phyloP scores from a whole-genome alignment of 2,797 vertebrate species.

The Stomatorhinus walkeri region DNA sequence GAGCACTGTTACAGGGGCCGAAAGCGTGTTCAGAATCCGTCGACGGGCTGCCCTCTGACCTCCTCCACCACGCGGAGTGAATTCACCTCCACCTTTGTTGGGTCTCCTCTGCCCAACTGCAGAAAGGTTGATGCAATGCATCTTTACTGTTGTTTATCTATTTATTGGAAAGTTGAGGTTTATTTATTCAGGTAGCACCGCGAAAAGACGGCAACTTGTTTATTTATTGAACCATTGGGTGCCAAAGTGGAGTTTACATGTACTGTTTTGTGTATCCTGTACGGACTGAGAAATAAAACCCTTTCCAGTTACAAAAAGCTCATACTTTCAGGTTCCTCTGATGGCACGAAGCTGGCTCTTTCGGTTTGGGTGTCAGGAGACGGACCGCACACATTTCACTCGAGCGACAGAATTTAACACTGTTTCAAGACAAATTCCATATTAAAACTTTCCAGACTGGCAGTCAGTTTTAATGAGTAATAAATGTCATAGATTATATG shows the following conservation, averaged over 20 bases:
- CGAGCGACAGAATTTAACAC: not conserved
- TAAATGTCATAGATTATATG: slow-evolving; percentile 5
- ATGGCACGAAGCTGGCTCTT: not conserved
- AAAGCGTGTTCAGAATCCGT: not conserved
- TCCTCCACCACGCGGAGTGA: not conserved
- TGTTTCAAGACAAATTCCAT: not conserved
- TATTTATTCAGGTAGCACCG: slow-evolving; percentile 69
- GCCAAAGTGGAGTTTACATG: slow-evolving; percentile 66
- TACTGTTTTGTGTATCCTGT: slow-evolving; percentile 56
- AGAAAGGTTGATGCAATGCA: slow-evolving; percentile 61
- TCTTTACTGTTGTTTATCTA: slow-evolving; percentile 67
- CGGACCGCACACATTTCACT: not conserved
- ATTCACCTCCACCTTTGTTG: not conserved
- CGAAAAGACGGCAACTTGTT: slow-evolving; percentile 54
- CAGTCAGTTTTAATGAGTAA: not conserved
- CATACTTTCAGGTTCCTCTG: not conserved
- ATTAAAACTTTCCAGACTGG: not conserved
- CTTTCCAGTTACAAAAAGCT: slow-evolving; percentile 48
- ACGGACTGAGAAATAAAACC: slow-evolving; percentile 69
- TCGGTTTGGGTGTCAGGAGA: not conserved
- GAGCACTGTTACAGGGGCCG: not conserved
- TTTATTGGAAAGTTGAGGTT: slow-evolving; percentile 74
- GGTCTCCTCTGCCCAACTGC: not conserved
- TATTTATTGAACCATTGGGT: slow-evolving; percentile 66
- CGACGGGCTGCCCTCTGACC: not conserved